Conservation (phyloP, 64 coral and sea anemone species). For the Pachyseris speciosa region DNA sequence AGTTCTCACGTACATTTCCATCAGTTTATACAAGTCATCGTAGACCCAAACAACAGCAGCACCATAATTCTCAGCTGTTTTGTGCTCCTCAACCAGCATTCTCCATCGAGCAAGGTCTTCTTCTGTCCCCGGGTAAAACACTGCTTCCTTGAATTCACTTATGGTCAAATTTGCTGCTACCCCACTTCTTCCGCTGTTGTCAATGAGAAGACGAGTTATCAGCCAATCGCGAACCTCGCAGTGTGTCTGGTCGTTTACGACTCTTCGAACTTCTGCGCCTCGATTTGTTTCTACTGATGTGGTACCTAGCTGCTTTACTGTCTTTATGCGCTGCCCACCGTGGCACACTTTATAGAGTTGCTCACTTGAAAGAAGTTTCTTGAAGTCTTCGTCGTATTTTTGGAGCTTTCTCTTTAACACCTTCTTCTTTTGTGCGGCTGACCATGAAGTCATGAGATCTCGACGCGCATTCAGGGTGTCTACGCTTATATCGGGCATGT, state of each 20-base stretch:
- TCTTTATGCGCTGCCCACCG: constrained; percentile 36
- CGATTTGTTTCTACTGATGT: constrained; percentile 46
- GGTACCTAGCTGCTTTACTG: constrained; percentile 16
- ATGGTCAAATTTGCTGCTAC: constrained; percentile 60
- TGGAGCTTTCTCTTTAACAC: constrained; percentile 33
- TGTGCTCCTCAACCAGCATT: no score
- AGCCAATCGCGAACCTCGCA: constrained; percentile 57
- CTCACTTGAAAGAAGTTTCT: constrained; percentile 33
- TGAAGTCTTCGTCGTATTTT: constrained; percentile 52
- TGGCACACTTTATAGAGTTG: constrained; percentile 49
- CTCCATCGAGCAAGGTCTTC: no score
- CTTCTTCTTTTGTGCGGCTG: constrained; percentile 69
- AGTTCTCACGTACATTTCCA: constrained; percentile 68
- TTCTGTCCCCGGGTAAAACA: no score
- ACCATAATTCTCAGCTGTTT: constrained; percentile 61
- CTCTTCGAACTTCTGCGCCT: constrained; percentile 21
- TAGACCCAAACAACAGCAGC: constrained; percentile 74
- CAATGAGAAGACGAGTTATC: constrained; percentile 65
- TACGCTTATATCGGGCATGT: constrained; percentile 40
- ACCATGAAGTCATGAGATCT: constrained; percentile 68
- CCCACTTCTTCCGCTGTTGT: constrained; percentile 73
- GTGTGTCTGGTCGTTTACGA: constrained; percentile 36
- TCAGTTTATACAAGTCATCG: constrained; percentile 50
- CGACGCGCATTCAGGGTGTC: constrained; percentile 38
- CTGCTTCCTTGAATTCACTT: no score